These are phyloP conservation scores for Mesoligia furuncula DNA, from an alignment of 2,888 invertebrate genomes.

Conservation along the genomic window DNA sequence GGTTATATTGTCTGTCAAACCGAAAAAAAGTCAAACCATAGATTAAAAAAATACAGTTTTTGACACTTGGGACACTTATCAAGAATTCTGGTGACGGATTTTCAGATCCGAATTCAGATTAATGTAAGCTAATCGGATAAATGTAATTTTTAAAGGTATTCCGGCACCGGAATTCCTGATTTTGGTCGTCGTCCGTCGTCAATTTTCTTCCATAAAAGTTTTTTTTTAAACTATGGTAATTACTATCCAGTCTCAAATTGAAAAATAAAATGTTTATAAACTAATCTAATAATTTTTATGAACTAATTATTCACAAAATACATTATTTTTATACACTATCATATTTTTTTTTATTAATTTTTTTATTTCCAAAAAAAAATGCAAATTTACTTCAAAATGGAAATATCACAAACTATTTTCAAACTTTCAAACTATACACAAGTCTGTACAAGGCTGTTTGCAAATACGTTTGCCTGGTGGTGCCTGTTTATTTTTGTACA, in stretches of 20 bases:
- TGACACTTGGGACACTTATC: neutral
- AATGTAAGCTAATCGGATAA: neutral
- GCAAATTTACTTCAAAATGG: constrained; percentile 64
- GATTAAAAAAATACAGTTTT: neutral
- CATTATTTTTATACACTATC: constrained; percentile 65
- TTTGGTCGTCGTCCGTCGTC: neutral
- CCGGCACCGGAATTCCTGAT: neutral
- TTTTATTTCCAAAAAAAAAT: constrained; percentile 61
- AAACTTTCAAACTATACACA: constrained; percentile 63
- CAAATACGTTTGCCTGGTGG: constrained; percentile 50
- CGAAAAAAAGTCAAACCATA: neutral
- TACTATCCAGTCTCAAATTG: constrained; percentile 40
- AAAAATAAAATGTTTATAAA: constrained; percentile 30
- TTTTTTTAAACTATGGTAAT: neutral
- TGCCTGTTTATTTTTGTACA: constrained; percentile 62
- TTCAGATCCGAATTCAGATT: constrained; percentile 11
- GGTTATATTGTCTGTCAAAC: constrained; percentile 1
- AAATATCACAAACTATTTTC: constrained; percentile 66
- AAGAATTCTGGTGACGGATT: constrained; percentile 2
- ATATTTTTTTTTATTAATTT: constrained; percentile 51
- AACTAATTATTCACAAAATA: constrained; percentile 67
- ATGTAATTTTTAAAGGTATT: neutral
- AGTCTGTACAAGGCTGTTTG: constrained; percentile 61
- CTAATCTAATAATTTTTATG: constrained; percentile 51
- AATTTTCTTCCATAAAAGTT: neutral